phyloP scores from a whole-genome alignment of 2,888 invertebrate species.

The Philopedon plagiatum region DNA sequence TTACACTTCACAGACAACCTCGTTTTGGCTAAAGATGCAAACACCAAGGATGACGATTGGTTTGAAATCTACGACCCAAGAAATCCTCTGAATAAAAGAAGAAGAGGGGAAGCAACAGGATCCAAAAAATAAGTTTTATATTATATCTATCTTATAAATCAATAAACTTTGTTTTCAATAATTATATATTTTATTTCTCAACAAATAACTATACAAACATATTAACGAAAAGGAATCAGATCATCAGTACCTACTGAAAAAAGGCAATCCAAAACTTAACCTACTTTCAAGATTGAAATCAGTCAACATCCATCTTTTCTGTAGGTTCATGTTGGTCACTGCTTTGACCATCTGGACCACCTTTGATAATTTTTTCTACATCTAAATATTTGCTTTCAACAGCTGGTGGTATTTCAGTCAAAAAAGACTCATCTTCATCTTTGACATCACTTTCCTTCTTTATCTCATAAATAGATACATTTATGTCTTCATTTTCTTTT shows the following conservation, averaged over 20 bases:
- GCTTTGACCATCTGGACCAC: not conserved
- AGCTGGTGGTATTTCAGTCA: not conserved
- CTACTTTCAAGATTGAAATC: too few species aligned
- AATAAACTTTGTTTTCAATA: not conserved
- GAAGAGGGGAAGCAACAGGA: conserved; percentile 80
- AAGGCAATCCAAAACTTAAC: not conserved
- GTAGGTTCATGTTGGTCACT: not conserved
- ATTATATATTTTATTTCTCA: not conserved
- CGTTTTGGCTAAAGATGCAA: conserved; percentile 92
- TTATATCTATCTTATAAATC: not conserved
- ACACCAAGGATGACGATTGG: conserved; percentile 93
- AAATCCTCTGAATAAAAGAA: conserved; percentile 93
- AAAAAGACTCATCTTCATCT: not conserved
- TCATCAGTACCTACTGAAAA: not conserved
- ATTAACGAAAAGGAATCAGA: not conserved
- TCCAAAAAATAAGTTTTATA: conserved; percentile 47
- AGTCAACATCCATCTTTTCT: conserved; percentile 27
- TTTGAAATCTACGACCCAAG: conserved; percentile 97
- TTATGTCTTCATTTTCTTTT: not conserved
- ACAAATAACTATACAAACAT: conserved; percentile 2
- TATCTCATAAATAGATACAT: not conserved
- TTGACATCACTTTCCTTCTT: not conserved
- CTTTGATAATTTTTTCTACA: not conserved
- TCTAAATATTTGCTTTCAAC: not conserved
- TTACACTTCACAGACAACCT: conserved; percentile 78